Conservation (phyloP, 2,888 invertebrate genomes). For the Stenurella melanura region DNA sequence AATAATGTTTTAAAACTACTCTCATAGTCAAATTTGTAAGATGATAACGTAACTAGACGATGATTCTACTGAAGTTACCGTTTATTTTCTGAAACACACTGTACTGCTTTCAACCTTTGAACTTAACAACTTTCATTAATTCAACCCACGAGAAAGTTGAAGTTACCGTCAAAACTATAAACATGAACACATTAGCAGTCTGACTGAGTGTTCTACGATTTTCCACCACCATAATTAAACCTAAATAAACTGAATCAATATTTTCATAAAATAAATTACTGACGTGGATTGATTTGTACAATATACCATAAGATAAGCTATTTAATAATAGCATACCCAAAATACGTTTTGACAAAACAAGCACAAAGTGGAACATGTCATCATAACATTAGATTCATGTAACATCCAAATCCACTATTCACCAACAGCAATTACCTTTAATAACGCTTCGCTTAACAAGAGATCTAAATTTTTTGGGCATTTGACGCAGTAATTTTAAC, state of each 20-base stretch:
- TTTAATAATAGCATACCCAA: not conserved
- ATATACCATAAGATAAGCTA: not conserved
- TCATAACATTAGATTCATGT: too few relatives aligned
- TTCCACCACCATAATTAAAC: conserved; percentile 3
- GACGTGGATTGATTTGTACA: not conserved
- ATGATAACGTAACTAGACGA: not conserved
- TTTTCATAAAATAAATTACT: not conserved
- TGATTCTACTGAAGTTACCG: not conserved
- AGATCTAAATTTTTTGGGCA: too few relatives aligned
- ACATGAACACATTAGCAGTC: conserved; percentile 61
- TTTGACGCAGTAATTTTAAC: too few relatives aligned
- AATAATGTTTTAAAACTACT: not conserved
- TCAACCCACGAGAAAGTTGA: conserved; percentile 29
- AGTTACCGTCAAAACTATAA: conserved; percentile 51
- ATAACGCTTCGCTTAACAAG: too few relatives aligned
- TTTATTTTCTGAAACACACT: not conserved
- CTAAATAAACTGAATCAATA: not conserved
- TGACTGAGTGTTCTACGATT: conserved; percentile 38
- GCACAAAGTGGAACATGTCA: not conserved
- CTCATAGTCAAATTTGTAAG: not conserved
- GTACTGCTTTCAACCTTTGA: conserved; percentile 5
- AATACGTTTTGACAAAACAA: not conserved
- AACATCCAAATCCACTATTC: too few relatives aligned
- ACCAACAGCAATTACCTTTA: too few relatives aligned
- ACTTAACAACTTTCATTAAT: conserved; percentile 28